Conservation (phyloP, 2,888 invertebrate genomes). For the Diadegma fenestrale region DNA sequence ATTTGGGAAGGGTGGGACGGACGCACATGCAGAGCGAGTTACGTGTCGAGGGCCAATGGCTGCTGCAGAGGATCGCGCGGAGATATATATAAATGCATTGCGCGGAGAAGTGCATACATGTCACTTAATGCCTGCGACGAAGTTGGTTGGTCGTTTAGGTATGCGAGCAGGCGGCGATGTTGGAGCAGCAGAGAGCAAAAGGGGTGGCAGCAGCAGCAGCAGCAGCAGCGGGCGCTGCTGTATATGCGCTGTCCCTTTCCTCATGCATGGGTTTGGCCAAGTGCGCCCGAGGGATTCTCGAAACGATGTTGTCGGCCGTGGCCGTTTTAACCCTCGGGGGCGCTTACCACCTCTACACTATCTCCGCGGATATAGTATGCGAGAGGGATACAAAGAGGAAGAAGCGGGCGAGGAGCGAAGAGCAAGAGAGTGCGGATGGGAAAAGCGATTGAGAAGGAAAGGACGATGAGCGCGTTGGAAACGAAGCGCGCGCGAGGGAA, state of each 20-base stretch:
- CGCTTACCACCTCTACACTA: slow-evolving; percentile 73
- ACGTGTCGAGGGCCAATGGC: not conserved
- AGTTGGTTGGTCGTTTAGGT: slow-evolving; percentile 77
- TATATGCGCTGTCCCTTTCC: slow-evolving; percentile 38
- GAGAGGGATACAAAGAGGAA: slow-evolving; percentile 72
- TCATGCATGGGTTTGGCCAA: slow-evolving; percentile 80
- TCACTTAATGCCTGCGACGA: slow-evolving; percentile 79
- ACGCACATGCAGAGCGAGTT: not conserved
- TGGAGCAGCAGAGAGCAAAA: slow-evolving; percentile 35
- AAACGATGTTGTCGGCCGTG: slow-evolving; percentile 84
- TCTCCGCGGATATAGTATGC: slow-evolving; percentile 75
- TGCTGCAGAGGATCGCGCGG: not conserved
- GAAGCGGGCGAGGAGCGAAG: slow-evolving; percentile 2
- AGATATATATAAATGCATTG: slow-evolving; percentile 7
- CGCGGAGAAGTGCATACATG: slow-evolving; percentile 58
- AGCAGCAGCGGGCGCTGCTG: too few species aligned
- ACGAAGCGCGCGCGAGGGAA: slow-evolving; percentile 10
- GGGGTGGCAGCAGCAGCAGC: slow-evolving; percentile 23
- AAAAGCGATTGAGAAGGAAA: slow-evolving; percentile 17
- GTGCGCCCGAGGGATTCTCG: slow-evolving; percentile 77
- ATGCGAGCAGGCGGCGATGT: slow-evolving; percentile 75
- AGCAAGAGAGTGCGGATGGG: slow-evolving; percentile 26
- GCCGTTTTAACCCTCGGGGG: slow-evolving; percentile 78
- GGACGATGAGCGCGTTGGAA: slow-evolving; percentile 16
- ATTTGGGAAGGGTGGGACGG: not conserved